Evolutionary conservation across 2,888 invertebrate genomes (phyloP).

Genomic region (Hypselothyrea guttata): DNA sequence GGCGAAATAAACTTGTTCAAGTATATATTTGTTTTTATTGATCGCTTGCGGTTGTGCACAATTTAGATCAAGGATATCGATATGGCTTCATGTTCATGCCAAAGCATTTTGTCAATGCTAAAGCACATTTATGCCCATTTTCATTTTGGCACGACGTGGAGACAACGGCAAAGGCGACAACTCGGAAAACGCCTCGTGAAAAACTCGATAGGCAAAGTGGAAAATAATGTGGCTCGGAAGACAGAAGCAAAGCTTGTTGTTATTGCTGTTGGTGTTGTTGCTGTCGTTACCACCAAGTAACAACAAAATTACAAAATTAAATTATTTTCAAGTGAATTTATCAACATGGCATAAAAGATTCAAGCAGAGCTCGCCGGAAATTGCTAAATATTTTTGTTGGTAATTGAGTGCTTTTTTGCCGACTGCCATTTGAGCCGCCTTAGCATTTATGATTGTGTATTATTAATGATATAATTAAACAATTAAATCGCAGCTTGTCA

Average conservation of each 20-base stretch:
- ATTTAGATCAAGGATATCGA: constrained; percentile 79
- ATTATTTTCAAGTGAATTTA: constrained; percentile 72
- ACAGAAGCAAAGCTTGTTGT: constrained; percentile 11
- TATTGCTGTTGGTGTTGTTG: constrained; percentile 5
- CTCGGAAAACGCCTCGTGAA: constrained; percentile 36
- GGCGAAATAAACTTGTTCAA: constrained; percentile 59
- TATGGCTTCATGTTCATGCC: constrained; percentile 69
- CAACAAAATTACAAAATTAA: constrained; percentile 69
- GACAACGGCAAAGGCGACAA: constrained; percentile 31
- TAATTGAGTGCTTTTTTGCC: constrained; percentile 50
- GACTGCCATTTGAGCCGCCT: constrained; percentile 13
- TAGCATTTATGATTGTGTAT: constrained; percentile 53
- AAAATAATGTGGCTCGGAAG: constrained; percentile 70
- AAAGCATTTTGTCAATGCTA: constrained; percentile 74
- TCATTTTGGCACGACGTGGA: constrained; percentile 52
- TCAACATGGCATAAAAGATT: constrained; percentile 56
- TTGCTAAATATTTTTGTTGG: constrained; percentile 69
- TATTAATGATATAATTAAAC: constrained; percentile 76
- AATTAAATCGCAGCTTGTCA: constrained; percentile 26
- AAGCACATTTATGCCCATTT: constrained; percentile 71
- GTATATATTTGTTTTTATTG: constrained; percentile 64
- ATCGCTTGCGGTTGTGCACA: constrained; percentile 79
- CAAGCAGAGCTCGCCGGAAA: constrained; percentile 56
- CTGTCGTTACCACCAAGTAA: constrained; percentile 40
- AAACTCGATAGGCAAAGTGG: constrained; percentile 68